Conservation (phyloP, 2,113 vertebrate genomes). For the Caracal caracal region DNA sequence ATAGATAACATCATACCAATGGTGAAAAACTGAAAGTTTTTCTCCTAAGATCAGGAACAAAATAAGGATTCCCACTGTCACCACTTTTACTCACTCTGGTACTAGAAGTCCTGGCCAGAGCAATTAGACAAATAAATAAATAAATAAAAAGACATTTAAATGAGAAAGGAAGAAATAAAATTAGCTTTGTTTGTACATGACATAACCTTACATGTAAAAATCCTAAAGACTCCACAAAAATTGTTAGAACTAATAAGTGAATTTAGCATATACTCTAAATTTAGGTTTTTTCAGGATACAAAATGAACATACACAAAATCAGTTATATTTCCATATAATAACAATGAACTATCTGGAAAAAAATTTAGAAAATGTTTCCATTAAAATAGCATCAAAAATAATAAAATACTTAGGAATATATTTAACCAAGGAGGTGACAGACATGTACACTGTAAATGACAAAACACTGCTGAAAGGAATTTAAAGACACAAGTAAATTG, state of each 20-base stretch:
- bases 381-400: not conserved
- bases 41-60: not conserved
- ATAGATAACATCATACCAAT: not conserved
- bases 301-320: not conserved
- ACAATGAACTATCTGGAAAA: not conserved
- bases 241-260: not conserved
- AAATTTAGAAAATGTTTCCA: not conserved
- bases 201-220: not conserved
- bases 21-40: not conserved
- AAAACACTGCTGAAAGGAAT: not conserved
- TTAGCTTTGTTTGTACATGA: not conserved
- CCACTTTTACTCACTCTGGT: not conserved
- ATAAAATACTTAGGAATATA: not conserved
- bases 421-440: not conserved
- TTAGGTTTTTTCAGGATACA: not conserved
- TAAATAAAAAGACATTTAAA: not conserved
- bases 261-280: not conserved
- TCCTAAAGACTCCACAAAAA: not conserved
- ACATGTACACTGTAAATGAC: not conserved
- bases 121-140: not conserved
- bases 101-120: not conserved
- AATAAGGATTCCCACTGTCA: not conserved
- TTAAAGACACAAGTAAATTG: not conserved
- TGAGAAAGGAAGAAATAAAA: not conserved
- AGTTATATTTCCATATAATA: not conserved